phyloP scores from a whole-genome alignment of 2,888 invertebrate genomes.

The Drosophila borborema region DNA sequence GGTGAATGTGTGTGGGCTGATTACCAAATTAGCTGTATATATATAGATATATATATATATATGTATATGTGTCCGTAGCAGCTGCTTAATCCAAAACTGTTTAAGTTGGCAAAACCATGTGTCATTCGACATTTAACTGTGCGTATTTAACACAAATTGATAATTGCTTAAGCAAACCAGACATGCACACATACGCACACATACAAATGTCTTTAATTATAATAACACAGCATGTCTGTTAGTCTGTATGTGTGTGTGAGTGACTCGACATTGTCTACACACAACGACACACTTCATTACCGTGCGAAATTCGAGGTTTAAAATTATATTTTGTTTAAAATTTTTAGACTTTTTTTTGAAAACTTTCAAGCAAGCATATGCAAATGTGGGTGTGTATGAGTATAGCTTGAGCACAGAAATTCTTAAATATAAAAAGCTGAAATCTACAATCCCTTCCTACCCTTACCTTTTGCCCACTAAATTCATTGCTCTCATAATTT shows the following conservation, averaged over 20 bases:
- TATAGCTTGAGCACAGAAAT: background rate
- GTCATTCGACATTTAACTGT: conserved; percentile 72
- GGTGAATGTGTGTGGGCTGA: conserved; percentile 19
- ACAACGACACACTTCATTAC: conserved; percentile 48
- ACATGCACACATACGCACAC: conserved; percentile 33
- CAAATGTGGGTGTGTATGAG: too few relatives aligned
- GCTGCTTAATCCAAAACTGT: conserved; percentile 62
- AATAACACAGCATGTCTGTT: conserved; percentile 43
- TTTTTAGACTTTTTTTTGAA: background rate
- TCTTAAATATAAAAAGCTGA: background rate
- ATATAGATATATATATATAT: background rate
- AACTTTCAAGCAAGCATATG: background rate
- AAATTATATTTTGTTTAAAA: conserved; percentile 5
- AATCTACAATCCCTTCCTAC: background rate
- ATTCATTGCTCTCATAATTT: background rate
- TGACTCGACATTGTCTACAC: conserved; percentile 10
- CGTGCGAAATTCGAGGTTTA: conserved; percentile 49
- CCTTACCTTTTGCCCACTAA: background rate
- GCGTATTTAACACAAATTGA: conserved; percentile 75
- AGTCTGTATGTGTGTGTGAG: conserved; percentile 7
- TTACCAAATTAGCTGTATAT: conserved; percentile 32
- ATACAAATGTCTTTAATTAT: conserved; percentile 67
- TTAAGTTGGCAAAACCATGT: conserved; percentile 33
- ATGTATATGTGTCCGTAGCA: conserved; percentile 21
- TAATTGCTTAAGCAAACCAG: conserved; percentile 66